phyloP scores from a whole-genome alignment of 1,140 invertebrate species.

The Dinothrombium tinctorium region DNA sequence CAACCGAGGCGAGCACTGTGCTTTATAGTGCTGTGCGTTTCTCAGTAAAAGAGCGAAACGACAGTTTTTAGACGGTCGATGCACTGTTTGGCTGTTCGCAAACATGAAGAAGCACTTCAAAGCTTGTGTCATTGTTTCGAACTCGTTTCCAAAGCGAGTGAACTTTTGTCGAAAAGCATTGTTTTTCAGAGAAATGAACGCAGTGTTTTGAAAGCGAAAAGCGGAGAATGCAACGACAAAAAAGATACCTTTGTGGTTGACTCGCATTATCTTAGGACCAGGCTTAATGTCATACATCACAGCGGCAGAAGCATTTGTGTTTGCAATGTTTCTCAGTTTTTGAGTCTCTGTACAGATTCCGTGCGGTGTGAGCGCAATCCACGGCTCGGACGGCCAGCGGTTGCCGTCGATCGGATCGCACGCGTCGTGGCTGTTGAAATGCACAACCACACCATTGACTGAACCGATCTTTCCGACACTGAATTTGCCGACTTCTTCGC shows the following conservation, averaged over 20 bases:
- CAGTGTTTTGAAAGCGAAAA: too few species aligned
- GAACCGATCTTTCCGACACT: slow-evolving; percentile 35
- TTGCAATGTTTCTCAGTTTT: slow-evolving; percentile 43
- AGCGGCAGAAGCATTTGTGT: slow-evolving; percentile 39
- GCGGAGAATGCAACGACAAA: too few species aligned
- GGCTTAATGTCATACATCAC: slow-evolving; percentile 46
- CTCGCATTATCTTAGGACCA: slow-evolving; percentile 10
- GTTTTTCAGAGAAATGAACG: too few species aligned
- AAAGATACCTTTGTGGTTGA: slow-evolving; percentile 14
- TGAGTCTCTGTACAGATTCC: slow-evolving; percentile 47
- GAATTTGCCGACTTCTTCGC: slow-evolving; percentile 33
- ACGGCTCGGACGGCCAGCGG: slow-evolving; percentile 24
- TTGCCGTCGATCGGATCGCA: slow-evolving; percentile 32
- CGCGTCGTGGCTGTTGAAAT: slow-evolving; percentile 36
- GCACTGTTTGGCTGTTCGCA: too few species aligned
- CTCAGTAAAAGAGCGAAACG: too few species aligned
- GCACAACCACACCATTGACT: slow-evolving; percentile 32
- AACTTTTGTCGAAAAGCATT: too few species aligned
- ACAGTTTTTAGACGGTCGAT: too few species aligned
- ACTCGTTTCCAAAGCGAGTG: too few species aligned
- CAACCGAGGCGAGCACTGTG: too few species aligned
- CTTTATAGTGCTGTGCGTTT: too few species aligned
- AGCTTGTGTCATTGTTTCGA: too few species aligned
- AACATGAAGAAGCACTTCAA: too few species aligned
- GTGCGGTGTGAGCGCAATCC: slow-evolving; percentile 46